Conservation (phyloP, 2,888 invertebrate species). For the Drosophila ezoana region DNA sequence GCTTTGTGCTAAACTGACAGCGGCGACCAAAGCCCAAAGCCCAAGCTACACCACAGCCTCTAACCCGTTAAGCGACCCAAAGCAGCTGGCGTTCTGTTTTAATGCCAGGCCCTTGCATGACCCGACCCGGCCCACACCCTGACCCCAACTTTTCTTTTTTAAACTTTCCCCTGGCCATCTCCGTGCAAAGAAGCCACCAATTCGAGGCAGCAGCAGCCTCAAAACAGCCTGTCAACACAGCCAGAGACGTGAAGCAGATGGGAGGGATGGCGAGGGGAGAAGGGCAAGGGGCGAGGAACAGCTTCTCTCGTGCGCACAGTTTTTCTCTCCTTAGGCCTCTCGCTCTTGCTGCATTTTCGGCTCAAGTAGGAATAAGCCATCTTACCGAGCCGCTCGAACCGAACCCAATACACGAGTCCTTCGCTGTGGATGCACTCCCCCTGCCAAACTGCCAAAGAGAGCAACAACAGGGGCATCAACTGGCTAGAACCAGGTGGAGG, state of each 20-base stretch:
- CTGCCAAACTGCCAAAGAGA: conserved; percentile 46
- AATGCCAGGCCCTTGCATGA: conserved; percentile 31
- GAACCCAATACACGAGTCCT: conserved; percentile 26
- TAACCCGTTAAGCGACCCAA: conserved; percentile 23
- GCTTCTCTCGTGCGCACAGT: conserved; percentile 15
- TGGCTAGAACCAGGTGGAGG: conserved; percentile 1
- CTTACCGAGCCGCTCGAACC: conserved; percentile 43
- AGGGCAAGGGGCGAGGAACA: neutral
- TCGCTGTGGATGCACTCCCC: conserved; percentile 23
- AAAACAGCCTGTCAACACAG: conserved; percentile 28
- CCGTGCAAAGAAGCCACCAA: conserved; percentile 31
- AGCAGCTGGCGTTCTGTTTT: conserved; percentile 42
- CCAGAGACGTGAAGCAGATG: neutral
- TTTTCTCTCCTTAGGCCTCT: conserved; percentile 10
- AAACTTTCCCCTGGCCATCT: conserved; percentile 2
- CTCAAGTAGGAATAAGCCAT: conserved; percentile 53
- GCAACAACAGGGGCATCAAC: conserved; percentile 12
- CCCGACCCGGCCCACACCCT: conserved; percentile 42
- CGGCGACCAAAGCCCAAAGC: conserved; percentile 31
- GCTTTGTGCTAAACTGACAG: conserved; percentile 77
- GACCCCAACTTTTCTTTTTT: conserved; percentile 38
- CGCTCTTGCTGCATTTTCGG: conserved; percentile 53
- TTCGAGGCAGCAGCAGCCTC: conserved; percentile 30
- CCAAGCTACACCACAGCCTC: conserved; percentile 7
- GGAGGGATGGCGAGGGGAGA: neutral